A percentile compares a stretch with the other conserved stretches of the same genome.
These are phyloP conservation scores for Hozukius guyotensis DNA, from an alignment of 2,797 vertebrate genomes.

Conservation along the genomic window DNA sequence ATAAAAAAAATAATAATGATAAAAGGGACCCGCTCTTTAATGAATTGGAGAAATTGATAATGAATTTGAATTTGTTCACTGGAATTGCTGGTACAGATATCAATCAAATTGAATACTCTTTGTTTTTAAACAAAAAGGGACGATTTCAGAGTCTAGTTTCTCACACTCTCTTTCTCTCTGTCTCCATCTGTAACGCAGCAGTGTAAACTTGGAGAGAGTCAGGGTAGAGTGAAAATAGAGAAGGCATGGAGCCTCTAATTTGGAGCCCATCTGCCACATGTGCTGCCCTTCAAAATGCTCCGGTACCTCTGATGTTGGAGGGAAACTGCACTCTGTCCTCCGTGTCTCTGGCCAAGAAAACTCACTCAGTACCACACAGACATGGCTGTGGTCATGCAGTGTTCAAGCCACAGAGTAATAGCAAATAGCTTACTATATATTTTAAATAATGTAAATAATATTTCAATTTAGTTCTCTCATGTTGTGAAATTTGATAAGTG, in stretches of 20 bases:
- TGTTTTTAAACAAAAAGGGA: slow-evolving; percentile 4
- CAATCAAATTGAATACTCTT: background rate
- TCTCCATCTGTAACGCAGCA: slow-evolving; percentile 64
- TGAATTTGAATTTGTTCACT: background rate
- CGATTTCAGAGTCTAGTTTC: background rate
- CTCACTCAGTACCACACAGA: slow-evolving; percentile 36
- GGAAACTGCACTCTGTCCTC: slow-evolving; percentile 53
- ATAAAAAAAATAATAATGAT: too few species aligned
- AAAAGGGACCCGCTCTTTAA: background rate
- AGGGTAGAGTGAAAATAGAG: slow-evolving; percentile 80
- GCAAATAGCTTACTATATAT: slow-evolving; percentile 19
- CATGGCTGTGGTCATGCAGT: slow-evolving; percentile 31
- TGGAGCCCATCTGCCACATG: slow-evolving; percentile 83
- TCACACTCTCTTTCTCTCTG: slow-evolving; percentile 16
- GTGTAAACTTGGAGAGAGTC: slow-evolving; percentile 29
- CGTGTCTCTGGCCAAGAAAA: slow-evolving; percentile 61
- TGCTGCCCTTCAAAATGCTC: slow-evolving; percentile 76
- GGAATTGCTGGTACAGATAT: too few species aligned
- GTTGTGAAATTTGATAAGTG: background rate
- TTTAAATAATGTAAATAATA: slow-evolving; percentile 8
- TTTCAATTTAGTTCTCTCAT: background rate
- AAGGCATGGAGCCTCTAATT: slow-evolving; percentile 78
- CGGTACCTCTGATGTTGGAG: slow-evolving; percentile 74
- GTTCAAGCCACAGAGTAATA: slow-evolving; percentile 30
- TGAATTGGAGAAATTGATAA: slow-evolving; percentile 51